Percentiles rank a stretch among this genome's conserved stretches.
phyloP scores from a whole-genome alignment of 2,888 invertebrate species.

The Drosophila diplacantha region DNA sequence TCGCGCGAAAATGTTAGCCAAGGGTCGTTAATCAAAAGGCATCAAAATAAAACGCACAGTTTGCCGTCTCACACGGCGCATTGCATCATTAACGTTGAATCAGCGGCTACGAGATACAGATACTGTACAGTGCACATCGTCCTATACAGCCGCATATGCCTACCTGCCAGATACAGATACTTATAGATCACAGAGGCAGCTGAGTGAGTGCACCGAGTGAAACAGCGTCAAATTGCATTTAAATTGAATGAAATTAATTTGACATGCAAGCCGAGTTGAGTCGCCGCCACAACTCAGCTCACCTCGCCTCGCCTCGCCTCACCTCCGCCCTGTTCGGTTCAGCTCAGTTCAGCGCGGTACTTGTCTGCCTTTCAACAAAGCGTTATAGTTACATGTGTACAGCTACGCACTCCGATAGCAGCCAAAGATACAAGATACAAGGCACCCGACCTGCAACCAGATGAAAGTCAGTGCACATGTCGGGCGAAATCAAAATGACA shows the following conservation, averaged over 20 bases:
- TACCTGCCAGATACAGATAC: conserved; percentile 49
- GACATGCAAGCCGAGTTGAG: conserved; percentile 64
- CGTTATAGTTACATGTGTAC: conserved; percentile 62
- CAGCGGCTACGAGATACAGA: conserved; percentile 27
- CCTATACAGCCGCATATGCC: conserved; percentile 16
- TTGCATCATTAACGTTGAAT: conserved; percentile 62
- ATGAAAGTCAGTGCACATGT: conserved; percentile 64
- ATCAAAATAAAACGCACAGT: conserved; percentile 65
- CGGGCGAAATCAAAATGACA: conserved; percentile 66
- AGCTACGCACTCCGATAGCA: conserved; percentile 33
- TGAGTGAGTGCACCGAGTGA: conserved; percentile 44
- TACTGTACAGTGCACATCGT: conserved; percentile 4
- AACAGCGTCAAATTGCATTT: conserved; percentile 70
- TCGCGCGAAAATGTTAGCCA: conserved; percentile 47
- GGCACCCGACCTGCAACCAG: conserved; percentile 41
- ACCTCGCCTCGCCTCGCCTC: background rate
- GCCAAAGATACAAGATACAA: conserved; percentile 31
- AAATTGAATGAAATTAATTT: conserved; percentile 72
- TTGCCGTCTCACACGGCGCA: conserved; percentile 58
- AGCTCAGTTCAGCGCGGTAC: conserved; percentile 9
- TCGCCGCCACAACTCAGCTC: conserved; percentile 29
- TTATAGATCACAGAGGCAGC: conserved; percentile 35
- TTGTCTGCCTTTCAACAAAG: conserved; percentile 57
- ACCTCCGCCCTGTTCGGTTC: background rate
- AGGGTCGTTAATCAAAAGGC: conserved; percentile 65